Conservation (phyloP, 2,113 vertebrate genomes). For the Gavialis gangeticus region DNA sequence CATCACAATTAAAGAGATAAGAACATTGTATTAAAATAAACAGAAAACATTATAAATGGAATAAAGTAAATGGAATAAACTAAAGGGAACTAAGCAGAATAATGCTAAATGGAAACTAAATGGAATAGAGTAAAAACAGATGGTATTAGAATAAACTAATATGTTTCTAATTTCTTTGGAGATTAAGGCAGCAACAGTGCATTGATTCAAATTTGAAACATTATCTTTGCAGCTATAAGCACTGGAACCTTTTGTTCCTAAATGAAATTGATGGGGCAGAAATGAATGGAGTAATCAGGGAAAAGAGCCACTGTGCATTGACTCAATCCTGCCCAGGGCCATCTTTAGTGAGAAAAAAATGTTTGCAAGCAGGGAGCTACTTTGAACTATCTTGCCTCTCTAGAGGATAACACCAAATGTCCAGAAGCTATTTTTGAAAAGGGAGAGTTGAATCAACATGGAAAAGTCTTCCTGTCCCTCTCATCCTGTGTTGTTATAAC, state of each 20-base stretch:
- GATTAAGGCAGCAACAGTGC: neutral
- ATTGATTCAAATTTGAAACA: neutral
- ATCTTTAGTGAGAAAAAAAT: neutral
- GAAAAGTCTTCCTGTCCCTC: too few relatives aligned
- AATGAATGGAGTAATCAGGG: neutral
- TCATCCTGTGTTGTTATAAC: neutral
- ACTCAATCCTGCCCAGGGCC: neutral
- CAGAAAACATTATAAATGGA: too few relatives aligned
- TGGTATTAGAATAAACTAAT: too few relatives aligned
- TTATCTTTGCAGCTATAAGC: neutral
- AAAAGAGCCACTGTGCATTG: neutral
- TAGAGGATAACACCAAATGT: neutral
- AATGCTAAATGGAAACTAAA: too few relatives aligned
- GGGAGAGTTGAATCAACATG: neutral
- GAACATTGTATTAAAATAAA: too few relatives aligned
- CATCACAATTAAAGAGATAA: too few relatives aligned
- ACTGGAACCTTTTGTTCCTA: neutral
- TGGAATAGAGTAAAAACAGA: too few relatives aligned
- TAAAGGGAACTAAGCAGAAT: too few relatives aligned
- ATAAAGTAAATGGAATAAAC: too few relatives aligned
- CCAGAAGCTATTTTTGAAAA: neutral
- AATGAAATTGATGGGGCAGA: neutral
- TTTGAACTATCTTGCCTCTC: neutral
- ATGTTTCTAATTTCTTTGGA: neutral
- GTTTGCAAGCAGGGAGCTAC: neutral